Conservation (phyloP, 2,888 invertebrate species). For the Eilema griseolum region DNA sequence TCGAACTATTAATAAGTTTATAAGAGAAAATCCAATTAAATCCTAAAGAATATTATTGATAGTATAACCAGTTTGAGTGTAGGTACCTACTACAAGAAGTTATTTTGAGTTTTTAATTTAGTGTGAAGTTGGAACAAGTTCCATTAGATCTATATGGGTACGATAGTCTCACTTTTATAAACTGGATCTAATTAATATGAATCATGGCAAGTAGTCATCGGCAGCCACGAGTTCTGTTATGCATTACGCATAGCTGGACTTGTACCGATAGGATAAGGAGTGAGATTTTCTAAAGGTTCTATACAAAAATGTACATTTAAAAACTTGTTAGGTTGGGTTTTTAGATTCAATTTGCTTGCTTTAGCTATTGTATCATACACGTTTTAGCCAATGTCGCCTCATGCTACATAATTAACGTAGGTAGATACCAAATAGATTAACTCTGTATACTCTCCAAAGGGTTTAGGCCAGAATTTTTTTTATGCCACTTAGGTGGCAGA, state of each 20-base stretch:
- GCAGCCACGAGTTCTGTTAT: neutral
- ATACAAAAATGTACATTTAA: neutral
- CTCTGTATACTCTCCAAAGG: too few species aligned
- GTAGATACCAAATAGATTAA: too few species aligned
- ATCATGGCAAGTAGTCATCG: constrained; percentile 21
- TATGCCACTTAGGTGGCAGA: too few species aligned
- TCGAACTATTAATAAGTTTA: neutral
- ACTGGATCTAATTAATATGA: constrained; percentile 30
- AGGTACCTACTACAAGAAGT: neutral
- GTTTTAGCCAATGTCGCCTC: too few species aligned
- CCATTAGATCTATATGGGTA: constrained; percentile 31
- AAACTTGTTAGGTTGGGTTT: too few species aligned
- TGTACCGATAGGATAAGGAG: neutral
- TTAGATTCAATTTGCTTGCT: too few species aligned
- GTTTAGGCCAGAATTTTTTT: too few species aligned
- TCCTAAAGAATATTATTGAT: neutral
- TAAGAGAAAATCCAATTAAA: neutral
- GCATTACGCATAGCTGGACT: neutral
- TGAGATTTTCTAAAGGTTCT: neutral
- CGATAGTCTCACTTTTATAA: constrained; percentile 27
- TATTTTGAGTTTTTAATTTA: constrained; percentile 38
- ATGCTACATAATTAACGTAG: too few species aligned
- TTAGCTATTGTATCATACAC: too few species aligned
- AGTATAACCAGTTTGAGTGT: neutral
- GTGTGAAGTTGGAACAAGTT: constrained; percentile 12